phyloP scores from a whole-genome alignment of 2,113 vertebrate species.

The Thalassoma bifasciatum region DNA sequence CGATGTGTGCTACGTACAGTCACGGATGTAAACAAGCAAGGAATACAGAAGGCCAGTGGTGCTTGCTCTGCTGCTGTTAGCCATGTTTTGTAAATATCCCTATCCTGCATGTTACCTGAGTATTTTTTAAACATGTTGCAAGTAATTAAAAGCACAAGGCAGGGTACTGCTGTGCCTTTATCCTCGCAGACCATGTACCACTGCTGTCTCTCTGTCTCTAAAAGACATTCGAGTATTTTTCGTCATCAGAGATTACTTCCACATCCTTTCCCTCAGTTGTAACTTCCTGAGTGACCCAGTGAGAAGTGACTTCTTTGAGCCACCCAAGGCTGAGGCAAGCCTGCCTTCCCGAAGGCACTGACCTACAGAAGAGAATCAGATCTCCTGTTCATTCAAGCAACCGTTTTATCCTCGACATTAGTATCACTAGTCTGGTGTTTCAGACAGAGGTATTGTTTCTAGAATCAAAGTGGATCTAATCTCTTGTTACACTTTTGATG shows the following conservation, averaged over 20 bases:
- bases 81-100: no score
- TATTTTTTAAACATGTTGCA: background rate
- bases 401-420: constrained; percentile 36
- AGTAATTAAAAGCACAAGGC: background rate
- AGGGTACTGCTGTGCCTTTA: background rate
- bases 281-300: constrained; percentile 49
- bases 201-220: background rate
- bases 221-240: background rate
- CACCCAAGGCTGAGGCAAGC: constrained; percentile 15
- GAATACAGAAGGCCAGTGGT: no score
- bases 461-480: constrained; percentile 14
- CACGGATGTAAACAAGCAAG: no score
- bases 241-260: constrained; percentile 37
- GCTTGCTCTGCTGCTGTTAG: no score
- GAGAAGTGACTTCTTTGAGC: constrained; percentile 53
- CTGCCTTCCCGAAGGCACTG: constrained; percentile 34
- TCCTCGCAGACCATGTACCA: background rate
- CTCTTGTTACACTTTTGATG: constrained; percentile 1
- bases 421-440: background rate
- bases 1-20: no score
- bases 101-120: background rate
- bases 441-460: background rate
- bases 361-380: constrained; percentile 60
- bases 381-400: constrained; percentile 54
- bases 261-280: constrained; percentile 44